These are phyloP conservation scores for Trinorchestia longiramus DNA, from an alignment of 1,140 invertebrate genomes.

Conservation along the genomic window DNA sequence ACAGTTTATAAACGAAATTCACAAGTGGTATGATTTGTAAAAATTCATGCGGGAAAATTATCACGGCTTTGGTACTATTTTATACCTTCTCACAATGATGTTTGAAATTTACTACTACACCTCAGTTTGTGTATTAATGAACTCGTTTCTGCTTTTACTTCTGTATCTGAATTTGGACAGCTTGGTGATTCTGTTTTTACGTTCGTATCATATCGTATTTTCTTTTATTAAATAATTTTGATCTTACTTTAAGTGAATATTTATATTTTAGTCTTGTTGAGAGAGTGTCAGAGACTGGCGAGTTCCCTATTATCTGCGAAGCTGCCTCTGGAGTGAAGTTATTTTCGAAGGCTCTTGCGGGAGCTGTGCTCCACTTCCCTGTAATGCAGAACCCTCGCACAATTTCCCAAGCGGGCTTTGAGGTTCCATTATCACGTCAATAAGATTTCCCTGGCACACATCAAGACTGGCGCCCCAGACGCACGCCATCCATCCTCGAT, in stretches of 20 bases:
- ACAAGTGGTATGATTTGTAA: no score
- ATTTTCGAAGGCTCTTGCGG: neutral
- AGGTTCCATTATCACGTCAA: conserved; percentile 53
- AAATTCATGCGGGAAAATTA: no score
- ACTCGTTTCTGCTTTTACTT: no score
- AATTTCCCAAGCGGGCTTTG: conserved; percentile 35
- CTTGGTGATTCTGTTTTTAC: no score
- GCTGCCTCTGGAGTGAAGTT: neutral
- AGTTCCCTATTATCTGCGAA: neutral
- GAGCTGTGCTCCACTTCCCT: conserved; percentile 34
- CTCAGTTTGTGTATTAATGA: no score
- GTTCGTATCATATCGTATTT: neutral
- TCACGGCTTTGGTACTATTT: no score
- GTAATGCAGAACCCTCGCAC: conserved; percentile 20
- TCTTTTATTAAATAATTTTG: neutral
- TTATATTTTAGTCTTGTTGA: neutral
- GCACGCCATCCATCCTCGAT: conserved; percentile 26
- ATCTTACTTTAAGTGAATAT: neutral
- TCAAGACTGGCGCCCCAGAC: conserved; percentile 30
- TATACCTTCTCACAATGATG: no score
- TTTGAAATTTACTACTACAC: no score
- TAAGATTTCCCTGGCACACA: conserved; percentile 38
- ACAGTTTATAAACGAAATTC: no score
- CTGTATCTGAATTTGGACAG: no score
- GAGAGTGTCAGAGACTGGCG: neutral